A percentile compares a stretch with the other conserved stretches of the same genome.
Conservation (phyloP, 2,888 invertebrate species). For the Mythimna ferrago region DNA sequence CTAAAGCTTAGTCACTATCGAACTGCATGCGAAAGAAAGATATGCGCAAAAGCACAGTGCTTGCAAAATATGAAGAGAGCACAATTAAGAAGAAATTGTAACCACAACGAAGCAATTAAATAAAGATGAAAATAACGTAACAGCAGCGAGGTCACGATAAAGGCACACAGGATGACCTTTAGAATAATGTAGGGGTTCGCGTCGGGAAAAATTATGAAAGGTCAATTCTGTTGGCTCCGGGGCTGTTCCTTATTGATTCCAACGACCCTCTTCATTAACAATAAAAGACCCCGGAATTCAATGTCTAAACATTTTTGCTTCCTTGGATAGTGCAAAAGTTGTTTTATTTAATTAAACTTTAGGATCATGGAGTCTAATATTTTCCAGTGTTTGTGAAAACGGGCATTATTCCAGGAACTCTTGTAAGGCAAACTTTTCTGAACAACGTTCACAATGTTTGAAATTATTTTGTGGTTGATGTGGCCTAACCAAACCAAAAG, state of each 20-base stretch:
- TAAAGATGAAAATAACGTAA: slow-evolving; percentile 4
- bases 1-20: too few relatives aligned
- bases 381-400: too few relatives aligned
- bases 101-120: neutral
- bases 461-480: slow-evolving; percentile 1
- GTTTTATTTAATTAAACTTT: too few relatives aligned
- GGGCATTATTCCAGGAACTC: neutral
- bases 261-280: too few relatives aligned
- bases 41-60: too few relatives aligned
- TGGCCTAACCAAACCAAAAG: neutral
- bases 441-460: neutral
- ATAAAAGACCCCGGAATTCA: too few relatives aligned
- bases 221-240: neutral
- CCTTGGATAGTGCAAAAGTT: too few relatives aligned
- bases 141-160: neutral
- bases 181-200: slow-evolving; percentile 2
- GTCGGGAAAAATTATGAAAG: neutral
- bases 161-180: slow-evolving; percentile 7
- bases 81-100: neutral
- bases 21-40: too few relatives aligned
- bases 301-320: too few relatives aligned
- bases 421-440: neutral
- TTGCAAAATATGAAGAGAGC: too few relatives aligned
- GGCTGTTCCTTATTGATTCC: too few relatives aligned
- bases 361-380: too few relatives aligned